Conservation (phyloP, 2,113 vertebrate genomes). For the Rana temporaria region DNA sequence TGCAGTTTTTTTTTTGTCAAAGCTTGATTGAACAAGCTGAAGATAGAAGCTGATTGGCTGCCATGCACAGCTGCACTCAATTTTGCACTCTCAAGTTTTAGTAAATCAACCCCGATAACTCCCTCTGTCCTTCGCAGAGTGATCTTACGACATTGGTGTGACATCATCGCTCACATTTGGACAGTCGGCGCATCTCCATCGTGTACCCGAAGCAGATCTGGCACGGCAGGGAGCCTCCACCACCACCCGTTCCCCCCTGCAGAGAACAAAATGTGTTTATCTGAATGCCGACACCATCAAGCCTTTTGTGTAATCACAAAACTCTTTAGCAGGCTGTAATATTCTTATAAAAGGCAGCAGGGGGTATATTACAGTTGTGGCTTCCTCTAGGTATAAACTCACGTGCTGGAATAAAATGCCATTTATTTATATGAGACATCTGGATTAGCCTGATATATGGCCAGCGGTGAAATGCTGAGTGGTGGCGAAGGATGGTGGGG, state of each 20-base stretch:
- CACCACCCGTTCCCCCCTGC: too few species aligned
- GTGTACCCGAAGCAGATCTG: neutral
- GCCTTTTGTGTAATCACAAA: neutral
- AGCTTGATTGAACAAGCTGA: too few species aligned
- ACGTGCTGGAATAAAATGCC: neutral
- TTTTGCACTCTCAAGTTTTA: too few species aligned
- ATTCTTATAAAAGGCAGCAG: neutral
- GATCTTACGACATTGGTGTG: neutral
- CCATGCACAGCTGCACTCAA: too few species aligned
- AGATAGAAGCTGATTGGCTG: too few species aligned
- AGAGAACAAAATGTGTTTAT: neutral
- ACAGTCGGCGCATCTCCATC: neutral
- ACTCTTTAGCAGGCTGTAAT: neutral
- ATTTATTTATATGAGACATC: neutral
- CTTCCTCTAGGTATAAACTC: neutral
- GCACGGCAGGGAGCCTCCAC: too few species aligned
- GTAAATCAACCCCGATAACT: too few species aligned
- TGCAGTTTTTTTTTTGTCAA: too few species aligned
- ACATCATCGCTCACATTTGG: neutral
- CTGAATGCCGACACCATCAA: neutral
- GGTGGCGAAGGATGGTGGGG: too few species aligned
- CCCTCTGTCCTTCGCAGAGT: too few species aligned
- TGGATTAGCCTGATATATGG: neutral
- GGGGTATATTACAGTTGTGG: neutral
- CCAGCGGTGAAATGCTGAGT: neutral